phyloP scores from a whole-genome alignment of 2,113 vertebrate species.

The Etheostoma cragini region DNA sequence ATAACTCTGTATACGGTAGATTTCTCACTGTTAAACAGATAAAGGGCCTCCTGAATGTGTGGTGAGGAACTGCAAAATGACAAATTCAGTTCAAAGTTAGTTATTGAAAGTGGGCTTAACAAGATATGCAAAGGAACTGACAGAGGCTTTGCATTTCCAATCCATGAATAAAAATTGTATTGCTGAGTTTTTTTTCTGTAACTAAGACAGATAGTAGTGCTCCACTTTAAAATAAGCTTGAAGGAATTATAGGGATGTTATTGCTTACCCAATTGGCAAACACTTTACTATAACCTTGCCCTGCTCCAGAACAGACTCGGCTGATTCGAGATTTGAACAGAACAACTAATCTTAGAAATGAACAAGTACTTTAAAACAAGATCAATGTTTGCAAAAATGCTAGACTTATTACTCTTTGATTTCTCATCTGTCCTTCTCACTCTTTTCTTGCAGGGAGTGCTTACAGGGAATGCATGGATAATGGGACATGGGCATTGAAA shows the following conservation, averaged over 20 bases:
- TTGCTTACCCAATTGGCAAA: slow-evolving; percentile 8
- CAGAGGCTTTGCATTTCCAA: slow-evolving; percentile 66
- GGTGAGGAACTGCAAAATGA: slow-evolving; percentile 26
- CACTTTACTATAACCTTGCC: slow-evolving; percentile 11
- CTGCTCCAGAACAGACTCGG: not conserved
- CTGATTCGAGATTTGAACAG: not conserved
- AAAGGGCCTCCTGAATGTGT: slow-evolving; percentile 23
- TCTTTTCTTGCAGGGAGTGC: slow-evolving; percentile 87
- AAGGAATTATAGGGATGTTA: slow-evolving; percentile 40
- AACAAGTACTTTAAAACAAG: not conserved
- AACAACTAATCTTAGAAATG: not conserved
- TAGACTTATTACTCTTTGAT: not conserved
- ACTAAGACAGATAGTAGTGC: slow-evolving; percentile 9
- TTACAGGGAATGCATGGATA: slow-evolving; percentile 95
- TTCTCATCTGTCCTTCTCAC: not conserved
- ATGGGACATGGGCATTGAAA: slow-evolving; percentile 94
- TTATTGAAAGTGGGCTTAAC: slow-evolving; percentile 60
- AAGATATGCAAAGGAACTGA: slow-evolving; percentile 73
- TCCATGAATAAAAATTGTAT: slow-evolving; percentile 46
- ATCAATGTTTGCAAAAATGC: not conserved
- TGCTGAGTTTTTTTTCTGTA: slow-evolving; percentile 51
- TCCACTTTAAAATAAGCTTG: slow-evolving; percentile 50
- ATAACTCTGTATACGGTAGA: not conserved
- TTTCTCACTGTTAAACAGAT: slow-evolving; percentile 33
- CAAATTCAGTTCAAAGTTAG: slow-evolving; percentile 58